These are phyloP conservation scores for Sycobia sp. DNA, from an alignment of 1,140 invertebrate species.

Conservation along the genomic window DNA sequence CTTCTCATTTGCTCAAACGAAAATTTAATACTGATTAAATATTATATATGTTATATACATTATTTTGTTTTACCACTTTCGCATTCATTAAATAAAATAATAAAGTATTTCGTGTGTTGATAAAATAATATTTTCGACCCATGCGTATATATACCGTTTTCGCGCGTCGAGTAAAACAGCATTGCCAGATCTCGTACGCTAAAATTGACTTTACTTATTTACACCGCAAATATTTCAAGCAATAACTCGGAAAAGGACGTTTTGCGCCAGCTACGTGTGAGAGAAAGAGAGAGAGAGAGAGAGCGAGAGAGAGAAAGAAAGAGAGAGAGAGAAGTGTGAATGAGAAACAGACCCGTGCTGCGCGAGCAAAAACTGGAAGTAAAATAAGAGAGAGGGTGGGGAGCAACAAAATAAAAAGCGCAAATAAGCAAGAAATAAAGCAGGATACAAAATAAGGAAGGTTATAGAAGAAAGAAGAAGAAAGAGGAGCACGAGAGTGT, in stretches of 20 bases:
- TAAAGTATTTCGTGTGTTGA: too few relatives aligned
- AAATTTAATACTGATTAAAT: too few relatives aligned
- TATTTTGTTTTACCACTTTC: too few relatives aligned
- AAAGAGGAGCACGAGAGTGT: conserved; percentile 12
- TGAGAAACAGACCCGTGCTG: not conserved
- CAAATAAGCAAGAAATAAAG: conserved; percentile 29
- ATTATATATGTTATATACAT: too few relatives aligned
- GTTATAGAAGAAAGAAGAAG: conserved; percentile 22
- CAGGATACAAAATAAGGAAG: conserved; percentile 8
- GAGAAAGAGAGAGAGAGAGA: too few relatives aligned
- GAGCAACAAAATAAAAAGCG: conserved; percentile 12
- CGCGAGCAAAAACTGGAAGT: not conserved
- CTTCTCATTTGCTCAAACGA: too few relatives aligned
- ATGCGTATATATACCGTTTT: too few relatives aligned
- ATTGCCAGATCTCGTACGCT: not conserved
- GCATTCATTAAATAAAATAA: too few relatives aligned
- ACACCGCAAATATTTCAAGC: not conserved
- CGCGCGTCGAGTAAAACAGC: too few relatives aligned
- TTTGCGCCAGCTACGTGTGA: not conserved
- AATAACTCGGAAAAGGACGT: not conserved
- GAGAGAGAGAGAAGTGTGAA: not conserved
- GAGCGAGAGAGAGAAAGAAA: too few relatives aligned
- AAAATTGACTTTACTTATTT: conserved; percentile 15
- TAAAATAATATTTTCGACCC: too few relatives aligned
- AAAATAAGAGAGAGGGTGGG: not conserved